Evolutionary conservation across 2,888 invertebrate genomes (phyloP).

Genomic region (Norana najaformis): DNA sequence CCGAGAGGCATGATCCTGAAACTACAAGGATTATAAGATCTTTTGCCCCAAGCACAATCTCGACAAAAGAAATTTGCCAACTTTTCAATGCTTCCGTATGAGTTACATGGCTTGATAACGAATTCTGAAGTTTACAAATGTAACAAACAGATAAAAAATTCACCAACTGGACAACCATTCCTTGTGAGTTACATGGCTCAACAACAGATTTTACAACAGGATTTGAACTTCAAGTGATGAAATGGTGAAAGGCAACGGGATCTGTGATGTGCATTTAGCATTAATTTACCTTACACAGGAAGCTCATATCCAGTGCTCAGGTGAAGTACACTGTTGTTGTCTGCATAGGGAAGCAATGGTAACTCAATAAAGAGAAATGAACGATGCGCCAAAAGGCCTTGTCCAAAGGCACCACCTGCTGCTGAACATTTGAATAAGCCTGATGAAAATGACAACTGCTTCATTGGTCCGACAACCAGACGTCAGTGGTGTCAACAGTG

Average conservation of each 20-base stretch:
- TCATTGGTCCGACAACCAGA: not conserved
- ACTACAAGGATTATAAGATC: not conserved
- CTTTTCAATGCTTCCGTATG: not conserved
- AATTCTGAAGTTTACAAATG: not conserved
- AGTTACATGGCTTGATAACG: not conserved
- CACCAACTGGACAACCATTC: not conserved
- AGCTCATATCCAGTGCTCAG: not conserved
- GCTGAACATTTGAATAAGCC: not conserved
- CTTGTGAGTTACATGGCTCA: not conserved
- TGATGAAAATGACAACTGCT: slow-evolving; percentile 7
- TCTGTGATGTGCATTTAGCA: not conserved
- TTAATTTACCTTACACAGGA: not conserved
- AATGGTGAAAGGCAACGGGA: not conserved
- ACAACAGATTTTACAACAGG: not conserved
- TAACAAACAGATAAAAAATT: not conserved
- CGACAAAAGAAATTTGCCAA: not conserved
- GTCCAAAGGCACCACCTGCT: not conserved
- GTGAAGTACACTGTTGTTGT: not conserved
- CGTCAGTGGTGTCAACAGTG: slow-evolving; percentile 10
- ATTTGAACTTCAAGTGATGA: not conserved
- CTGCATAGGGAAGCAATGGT: slow-evolving; percentile 4
- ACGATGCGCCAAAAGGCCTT: not conserved
- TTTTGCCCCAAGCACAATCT: not conserved
- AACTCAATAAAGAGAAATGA: slow-evolving; percentile 13
- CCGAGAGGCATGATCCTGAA: not conserved